phyloP scores from a whole-genome alignment of 2,113 vertebrate genomes.

The Dunckerocampus dactyliophorus region DNA sequence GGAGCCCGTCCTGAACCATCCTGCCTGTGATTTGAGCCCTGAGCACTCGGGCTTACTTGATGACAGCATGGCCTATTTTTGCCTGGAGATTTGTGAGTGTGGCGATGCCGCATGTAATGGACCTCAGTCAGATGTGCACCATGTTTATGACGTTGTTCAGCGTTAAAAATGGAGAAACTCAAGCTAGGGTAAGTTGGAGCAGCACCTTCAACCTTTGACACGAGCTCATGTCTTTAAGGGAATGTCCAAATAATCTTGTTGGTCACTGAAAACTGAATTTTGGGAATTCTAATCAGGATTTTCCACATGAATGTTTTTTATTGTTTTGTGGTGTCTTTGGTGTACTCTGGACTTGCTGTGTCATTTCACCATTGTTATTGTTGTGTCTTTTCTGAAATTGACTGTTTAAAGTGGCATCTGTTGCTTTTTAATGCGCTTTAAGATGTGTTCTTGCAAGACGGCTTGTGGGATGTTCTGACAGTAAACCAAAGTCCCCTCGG shows the following conservation, averaged over 20 bases:
- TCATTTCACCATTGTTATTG: no score
- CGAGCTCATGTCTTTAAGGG: constrained; percentile 1
- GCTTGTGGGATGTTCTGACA: no score
- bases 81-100: constrained; percentile 32
- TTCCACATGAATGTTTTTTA: no score
- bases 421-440: no score
- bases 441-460: no score
- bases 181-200: constrained; percentile 52
- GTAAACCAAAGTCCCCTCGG: neutral
- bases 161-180: constrained; percentile 21
- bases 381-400: no score
- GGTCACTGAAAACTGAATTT: no score
- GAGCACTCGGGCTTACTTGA: constrained; percentile 58
- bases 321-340: no score
- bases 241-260: no score
- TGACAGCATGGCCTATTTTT: constrained; percentile 59
- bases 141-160: constrained; percentile 38
- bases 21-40: constrained; percentile 33
- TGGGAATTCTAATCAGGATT: no score
- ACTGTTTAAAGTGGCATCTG: no score
- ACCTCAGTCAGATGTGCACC: constrained; percentile 43
- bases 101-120: constrained; percentile 32
- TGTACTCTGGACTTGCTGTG: no score
- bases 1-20: constrained; percentile 23
- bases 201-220: constrained; percentile 2